Evolutionary conservation across 2,888 invertebrate species (phyloP).

Genomic region (Drosophila testacea): DNA sequence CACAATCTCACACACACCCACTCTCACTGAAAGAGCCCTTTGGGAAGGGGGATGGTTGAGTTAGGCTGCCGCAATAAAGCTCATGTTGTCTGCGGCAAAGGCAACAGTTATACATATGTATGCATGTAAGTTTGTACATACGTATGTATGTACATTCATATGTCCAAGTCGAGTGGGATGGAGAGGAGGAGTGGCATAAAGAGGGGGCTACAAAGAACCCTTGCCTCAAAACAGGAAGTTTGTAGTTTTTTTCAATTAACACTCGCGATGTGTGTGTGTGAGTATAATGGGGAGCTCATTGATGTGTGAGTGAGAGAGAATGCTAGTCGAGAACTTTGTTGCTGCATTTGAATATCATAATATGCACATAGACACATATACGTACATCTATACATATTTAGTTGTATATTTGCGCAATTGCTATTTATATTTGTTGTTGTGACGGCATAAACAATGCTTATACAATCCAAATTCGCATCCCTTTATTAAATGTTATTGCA

Average conservation of each 20-base stretch:
- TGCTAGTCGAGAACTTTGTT: conserved; percentile 36
- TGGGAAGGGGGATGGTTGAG: conserved; percentile 25
- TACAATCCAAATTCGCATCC: conserved; percentile 36
- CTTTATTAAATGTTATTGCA: conserved; percentile 60
- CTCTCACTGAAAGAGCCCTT: conserved; percentile 39
- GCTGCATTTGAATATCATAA: conserved; percentile 51
- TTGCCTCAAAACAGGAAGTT: conserved; percentile 67
- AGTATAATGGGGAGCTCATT: neutral
- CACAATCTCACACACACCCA: conserved; percentile 21
- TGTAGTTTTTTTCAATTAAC: conserved; percentile 72
- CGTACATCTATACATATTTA: conserved; percentile 14
- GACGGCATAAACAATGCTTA: conserved; percentile 66
- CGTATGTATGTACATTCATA: neutral
- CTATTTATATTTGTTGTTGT: conserved; percentile 56
- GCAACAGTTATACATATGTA: conserved; percentile 58
- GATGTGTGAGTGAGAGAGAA: conserved; percentile 2
- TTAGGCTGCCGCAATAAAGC: conserved; percentile 75
- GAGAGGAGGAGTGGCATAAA: neutral
- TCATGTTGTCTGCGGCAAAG: conserved; percentile 79
- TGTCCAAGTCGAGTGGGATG: conserved; percentile 5
- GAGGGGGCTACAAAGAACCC: conserved; percentile 29
- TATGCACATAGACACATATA: conserved; percentile 5
- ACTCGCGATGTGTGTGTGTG: conserved; percentile 21
- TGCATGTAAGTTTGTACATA: conserved; percentile 1
- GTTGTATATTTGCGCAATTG: conserved; percentile 46